These are phyloP conservation scores for Ashinkailepas kermadecensis DNA, from an alignment of 2,888 invertebrate genomes.

Conservation along the genomic window DNA sequence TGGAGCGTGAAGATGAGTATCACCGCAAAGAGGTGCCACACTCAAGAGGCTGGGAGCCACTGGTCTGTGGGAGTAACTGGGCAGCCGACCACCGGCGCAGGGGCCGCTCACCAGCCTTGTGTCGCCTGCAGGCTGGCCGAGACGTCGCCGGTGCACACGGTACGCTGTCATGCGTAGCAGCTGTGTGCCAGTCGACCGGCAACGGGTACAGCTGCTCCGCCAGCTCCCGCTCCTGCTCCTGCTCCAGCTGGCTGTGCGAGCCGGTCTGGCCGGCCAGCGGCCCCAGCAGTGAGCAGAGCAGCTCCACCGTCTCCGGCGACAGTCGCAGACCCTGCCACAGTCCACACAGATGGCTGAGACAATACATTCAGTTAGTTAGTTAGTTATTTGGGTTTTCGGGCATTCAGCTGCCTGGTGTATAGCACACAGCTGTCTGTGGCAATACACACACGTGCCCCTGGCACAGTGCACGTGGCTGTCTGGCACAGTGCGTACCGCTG, in stretches of 20 bases:
- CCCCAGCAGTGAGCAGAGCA: neutral
- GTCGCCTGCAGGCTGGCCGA: neutral
- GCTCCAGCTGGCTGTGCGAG: neutral
- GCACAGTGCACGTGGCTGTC: too few relatives aligned
- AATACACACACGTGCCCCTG: too few relatives aligned
- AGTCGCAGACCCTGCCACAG: neutral
- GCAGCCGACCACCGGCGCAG: too few relatives aligned
- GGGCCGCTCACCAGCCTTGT: neutral
- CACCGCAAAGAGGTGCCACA: too few relatives aligned
- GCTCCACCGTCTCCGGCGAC: conserved; percentile 14
- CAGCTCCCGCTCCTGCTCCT: neutral
- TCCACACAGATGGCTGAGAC: neutral
- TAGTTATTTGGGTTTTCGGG: too few relatives aligned
- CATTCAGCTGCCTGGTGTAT: too few relatives aligned
- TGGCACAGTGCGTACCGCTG: too few relatives aligned
- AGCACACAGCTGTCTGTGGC: too few relatives aligned
- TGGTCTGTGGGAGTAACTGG: too few relatives aligned
- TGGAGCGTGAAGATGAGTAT: too few relatives aligned
- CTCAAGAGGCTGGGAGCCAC: too few relatives aligned
- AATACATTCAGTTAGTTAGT: too few relatives aligned
- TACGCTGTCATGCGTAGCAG: neutral
- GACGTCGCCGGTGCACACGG: neutral
- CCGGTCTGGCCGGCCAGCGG: neutral
- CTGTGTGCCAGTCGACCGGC: neutral
- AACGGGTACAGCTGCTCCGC: conserved; percentile 1